Conservation (phyloP, 2,113 vertebrate species). For the Talpa occidentalis region DNA sequence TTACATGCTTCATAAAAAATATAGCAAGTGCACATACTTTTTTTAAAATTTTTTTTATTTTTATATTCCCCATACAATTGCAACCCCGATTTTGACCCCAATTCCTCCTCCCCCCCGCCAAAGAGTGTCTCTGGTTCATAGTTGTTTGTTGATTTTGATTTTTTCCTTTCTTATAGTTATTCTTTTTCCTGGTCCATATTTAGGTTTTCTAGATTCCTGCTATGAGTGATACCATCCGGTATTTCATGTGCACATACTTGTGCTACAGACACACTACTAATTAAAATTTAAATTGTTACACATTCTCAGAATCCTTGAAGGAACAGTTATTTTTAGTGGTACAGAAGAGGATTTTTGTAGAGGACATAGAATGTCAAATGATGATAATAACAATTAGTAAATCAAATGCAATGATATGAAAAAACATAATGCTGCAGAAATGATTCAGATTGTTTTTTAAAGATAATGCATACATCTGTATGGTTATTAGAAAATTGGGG, state of each 20-base stretch:
- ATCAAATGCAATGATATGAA: not conserved
- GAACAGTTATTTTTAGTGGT: not conserved
- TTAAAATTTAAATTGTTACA: not conserved
- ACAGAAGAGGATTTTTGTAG: not conserved
- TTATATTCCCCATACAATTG: too few species aligned
- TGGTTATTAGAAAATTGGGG: not conserved
- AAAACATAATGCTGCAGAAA: not conserved
- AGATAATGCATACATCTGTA: not conserved
- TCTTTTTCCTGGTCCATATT: too few species aligned
- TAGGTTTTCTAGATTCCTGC: too few species aligned
- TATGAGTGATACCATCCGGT: too few species aligned
- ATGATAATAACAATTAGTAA: not conserved
- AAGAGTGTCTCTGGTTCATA: too few species aligned
- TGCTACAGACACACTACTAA: not conserved
- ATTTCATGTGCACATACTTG: too few species aligned
- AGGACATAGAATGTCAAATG: not conserved
- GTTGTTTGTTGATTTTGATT: too few species aligned
- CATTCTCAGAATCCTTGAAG: not conserved
- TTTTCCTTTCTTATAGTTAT: too few species aligned
- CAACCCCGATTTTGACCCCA: too few species aligned
- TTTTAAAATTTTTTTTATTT: too few species aligned
- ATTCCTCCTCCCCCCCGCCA: too few species aligned
- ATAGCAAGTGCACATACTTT: not conserved
- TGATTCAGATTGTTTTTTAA: not conserved
- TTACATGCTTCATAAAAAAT: not conserved